These are phyloP conservation scores for Incurvaria masculella DNA, from an alignment of 2,888 invertebrate genomes.

Conservation along the genomic window DNA sequence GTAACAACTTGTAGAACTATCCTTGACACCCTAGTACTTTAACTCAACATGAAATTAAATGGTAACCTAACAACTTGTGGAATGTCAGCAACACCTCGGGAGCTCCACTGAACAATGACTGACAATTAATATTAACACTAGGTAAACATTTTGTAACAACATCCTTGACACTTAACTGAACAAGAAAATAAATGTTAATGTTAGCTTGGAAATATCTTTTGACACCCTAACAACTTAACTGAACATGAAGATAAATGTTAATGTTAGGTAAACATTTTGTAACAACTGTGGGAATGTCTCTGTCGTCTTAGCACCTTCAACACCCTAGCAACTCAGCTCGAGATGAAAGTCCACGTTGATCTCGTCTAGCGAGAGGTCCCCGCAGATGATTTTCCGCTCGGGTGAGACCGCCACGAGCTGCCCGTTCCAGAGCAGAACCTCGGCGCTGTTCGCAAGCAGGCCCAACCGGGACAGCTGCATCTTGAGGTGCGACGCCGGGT, in stretches of 20 bases:
- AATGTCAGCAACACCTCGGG: too few species aligned
- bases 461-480: conserved; percentile 28
- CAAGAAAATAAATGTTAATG: conserved; percentile 10
- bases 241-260: conserved; percentile 9
- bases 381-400: conserved; percentile 18
- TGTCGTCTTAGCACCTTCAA: too few species aligned
- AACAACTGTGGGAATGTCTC: too few species aligned
- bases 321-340: neutral
- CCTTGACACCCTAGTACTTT: too few species aligned
- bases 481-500: conserved; percentile 21
- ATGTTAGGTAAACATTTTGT: too few species aligned
- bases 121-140: too few species aligned
- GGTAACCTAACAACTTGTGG: too few species aligned
- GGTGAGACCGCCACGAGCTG: conserved; percentile 26
- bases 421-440: conserved; percentile 25
- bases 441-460: conserved; percentile 32
- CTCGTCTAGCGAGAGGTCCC: neutral
- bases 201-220: conserved; percentile 12
- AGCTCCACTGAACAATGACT: too few species aligned
- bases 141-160: too few species aligned
- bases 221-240: conserved; percentile 2
- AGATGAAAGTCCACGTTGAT: neutral
- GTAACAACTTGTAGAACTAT: too few species aligned
- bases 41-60: too few species aligned
- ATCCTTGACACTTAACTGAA: conserved; percentile 8